A percentile compares a stretch with the other conserved stretches of the same genome.
These are phyloP conservation scores for Drosophila yakuba DNA, from an alignment of 1,140 invertebrate genomes.

Conservation along the genomic window DNA sequence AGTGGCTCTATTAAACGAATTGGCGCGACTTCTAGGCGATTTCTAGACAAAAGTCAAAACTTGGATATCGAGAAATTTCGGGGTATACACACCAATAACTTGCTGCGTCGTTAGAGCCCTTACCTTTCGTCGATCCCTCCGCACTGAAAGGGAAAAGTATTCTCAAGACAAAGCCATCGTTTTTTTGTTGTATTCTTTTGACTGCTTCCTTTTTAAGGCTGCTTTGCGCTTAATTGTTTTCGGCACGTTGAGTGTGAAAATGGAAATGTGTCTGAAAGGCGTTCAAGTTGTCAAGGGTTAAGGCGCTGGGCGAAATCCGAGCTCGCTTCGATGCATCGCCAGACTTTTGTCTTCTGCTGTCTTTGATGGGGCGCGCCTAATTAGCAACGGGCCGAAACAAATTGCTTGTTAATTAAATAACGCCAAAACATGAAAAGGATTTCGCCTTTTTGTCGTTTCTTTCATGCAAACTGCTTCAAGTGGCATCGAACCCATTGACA, in stretches of 20 bases:
- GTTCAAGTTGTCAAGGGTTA: slow-evolving; percentile 39
- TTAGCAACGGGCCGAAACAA: slow-evolving; percentile 52
- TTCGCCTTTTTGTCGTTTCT: slow-evolving; percentile 26
- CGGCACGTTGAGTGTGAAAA: slow-evolving; percentile 59
- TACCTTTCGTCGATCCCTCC: background rate
- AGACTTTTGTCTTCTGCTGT: slow-evolving; percentile 40
- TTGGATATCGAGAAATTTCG: slow-evolving; percentile 4
- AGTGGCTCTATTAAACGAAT: background rate
- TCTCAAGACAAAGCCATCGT: slow-evolving; percentile 34
- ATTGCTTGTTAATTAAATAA: slow-evolving; percentile 67
- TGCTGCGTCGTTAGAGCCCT: background rate
- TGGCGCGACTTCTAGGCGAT: background rate
- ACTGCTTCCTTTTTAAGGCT: slow-evolving; percentile 33
- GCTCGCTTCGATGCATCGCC: slow-evolving; percentile 55
- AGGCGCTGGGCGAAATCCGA: slow-evolving; percentile 36
- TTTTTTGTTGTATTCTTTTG: slow-evolving; percentile 12
- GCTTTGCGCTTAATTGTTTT: slow-evolving; percentile 55
- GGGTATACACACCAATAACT: slow-evolving; percentile 24
- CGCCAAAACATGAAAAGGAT: slow-evolving; percentile 52
- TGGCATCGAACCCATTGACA: slow-evolving; percentile 45
- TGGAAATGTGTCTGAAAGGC: slow-evolving; percentile 51
- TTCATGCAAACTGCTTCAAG: slow-evolving; percentile 38
- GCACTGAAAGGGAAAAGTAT: slow-evolving; percentile 33
- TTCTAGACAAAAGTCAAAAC: background rate
- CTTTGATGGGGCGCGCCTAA: slow-evolving; percentile 58